Evolutionary conservation across 2,888 invertebrate genomes (phyloP).

Genomic region (Tenthredo notha): DNA sequence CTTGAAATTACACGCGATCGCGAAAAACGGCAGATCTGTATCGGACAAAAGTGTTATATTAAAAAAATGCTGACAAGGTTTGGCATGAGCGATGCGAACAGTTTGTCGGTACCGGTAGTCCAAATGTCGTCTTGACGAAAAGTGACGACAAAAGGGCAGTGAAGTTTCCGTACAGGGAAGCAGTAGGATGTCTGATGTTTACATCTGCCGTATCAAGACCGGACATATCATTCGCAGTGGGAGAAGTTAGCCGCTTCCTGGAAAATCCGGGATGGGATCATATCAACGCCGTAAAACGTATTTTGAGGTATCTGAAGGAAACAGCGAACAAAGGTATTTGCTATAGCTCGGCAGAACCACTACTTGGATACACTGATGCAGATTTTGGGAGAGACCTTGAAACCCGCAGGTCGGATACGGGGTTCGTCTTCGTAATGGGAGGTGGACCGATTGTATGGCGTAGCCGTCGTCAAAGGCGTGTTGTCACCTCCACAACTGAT

Average conservation of each 20-base stretch:
- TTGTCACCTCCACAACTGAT: neutral
- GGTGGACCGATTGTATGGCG: conserved; percentile 57
- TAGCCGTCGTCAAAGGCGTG: conserved; percentile 54
- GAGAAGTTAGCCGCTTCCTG: conserved; percentile 56
- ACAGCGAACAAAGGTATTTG: conserved; percentile 54
- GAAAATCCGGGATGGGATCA: conserved; percentile 52
- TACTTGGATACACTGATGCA: conserved; percentile 58
- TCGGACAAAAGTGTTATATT: neutral
- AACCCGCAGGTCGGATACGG: conserved; percentile 57
- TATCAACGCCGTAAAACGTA: conserved; percentile 58
- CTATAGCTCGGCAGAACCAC: conserved; percentile 43
- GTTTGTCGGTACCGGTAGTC: neutral
- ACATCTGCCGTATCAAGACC: conserved; percentile 54
- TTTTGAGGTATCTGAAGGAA: conserved; percentile 59
- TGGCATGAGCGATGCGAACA: conserved; percentile 55
- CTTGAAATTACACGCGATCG: neutral
- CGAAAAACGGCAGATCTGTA: neutral
- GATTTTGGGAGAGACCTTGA: conserved; percentile 58
- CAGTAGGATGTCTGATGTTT: neutral
- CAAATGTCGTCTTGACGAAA: neutral
- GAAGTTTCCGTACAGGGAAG: conserved; percentile 4
- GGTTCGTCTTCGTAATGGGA: conserved; percentile 54
- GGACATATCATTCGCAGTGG: conserved; percentile 59
- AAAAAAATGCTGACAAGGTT: conserved; percentile 55
- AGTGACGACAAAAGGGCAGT: neutral